These are phyloP conservation scores for Hemitrygon akajei DNA, from an alignment of 2,797 vertebrate genomes.

Conservation along the genomic window DNA sequence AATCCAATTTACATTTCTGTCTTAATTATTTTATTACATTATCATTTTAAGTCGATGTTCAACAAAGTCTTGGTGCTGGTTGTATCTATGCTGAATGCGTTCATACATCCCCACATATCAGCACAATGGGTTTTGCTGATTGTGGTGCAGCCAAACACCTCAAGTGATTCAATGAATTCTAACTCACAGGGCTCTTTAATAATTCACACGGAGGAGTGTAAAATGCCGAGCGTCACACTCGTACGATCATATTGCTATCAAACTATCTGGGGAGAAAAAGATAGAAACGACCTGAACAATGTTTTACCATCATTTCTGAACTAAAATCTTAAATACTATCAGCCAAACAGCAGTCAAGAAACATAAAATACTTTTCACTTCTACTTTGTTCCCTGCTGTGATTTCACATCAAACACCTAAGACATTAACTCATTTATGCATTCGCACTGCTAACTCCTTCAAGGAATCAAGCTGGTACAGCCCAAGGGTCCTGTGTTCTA, in stretches of 20 bases:
- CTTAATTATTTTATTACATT: not conserved
- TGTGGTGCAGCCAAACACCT: slow-evolving; percentile 1
- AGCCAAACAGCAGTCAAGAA: slow-evolving; percentile 34
- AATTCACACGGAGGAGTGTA: slow-evolving; percentile 7
- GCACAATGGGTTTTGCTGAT: slow-evolving; percentile 8
- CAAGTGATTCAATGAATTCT: slow-evolving; percentile 20
- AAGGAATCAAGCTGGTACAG: slow-evolving; percentile 34
- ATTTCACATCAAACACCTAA: slow-evolving; percentile 32
- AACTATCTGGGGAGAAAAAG: slow-evolving; percentile 12
- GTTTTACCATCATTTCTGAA: slow-evolving; percentile 11
- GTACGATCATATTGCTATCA: slow-evolving; percentile 24
- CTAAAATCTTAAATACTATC: slow-evolving; percentile 36
- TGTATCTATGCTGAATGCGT: not conserved
- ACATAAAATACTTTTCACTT: slow-evolving; percentile 36
- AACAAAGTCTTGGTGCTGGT: not conserved
- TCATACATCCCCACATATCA: slow-evolving; percentile 4
- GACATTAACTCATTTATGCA: slow-evolving; percentile 35
- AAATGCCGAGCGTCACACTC: not conserved
- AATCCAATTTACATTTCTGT: not conserved
- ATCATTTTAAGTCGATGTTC: not conserved
- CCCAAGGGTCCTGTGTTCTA: slow-evolving; percentile 1
- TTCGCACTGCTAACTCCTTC: slow-evolving; percentile 35
- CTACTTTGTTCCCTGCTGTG: slow-evolving; percentile 36
- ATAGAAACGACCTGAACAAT: slow-evolving; percentile 32
- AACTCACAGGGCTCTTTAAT: slow-evolving; percentile 9